These are phyloP conservation scores for Sebastes elongatus DNA, from an alignment of 2,797 vertebrate genomes.

Conservation along the genomic window DNA sequence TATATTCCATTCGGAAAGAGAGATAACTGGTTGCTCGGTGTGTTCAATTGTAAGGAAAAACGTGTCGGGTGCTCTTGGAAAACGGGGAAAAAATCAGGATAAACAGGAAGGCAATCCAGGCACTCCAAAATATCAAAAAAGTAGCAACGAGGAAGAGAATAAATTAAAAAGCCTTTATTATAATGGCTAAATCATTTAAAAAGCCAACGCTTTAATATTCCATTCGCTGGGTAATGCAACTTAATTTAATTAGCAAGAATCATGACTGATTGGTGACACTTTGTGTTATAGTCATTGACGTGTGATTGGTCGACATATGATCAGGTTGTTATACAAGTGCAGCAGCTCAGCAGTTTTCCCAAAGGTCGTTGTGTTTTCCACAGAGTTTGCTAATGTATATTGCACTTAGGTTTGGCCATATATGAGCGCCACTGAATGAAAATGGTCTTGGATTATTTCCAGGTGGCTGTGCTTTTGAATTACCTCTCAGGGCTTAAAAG, in stretches of 20 bases:
- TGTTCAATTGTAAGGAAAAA: too few species aligned
- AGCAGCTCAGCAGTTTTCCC: constrained; percentile 46
- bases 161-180: too few species aligned
- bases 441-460: constrained; percentile 49
- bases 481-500: constrained; percentile 30
- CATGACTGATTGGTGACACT: neutral
- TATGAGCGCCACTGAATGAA: constrained; percentile 35
- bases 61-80: too few species aligned
- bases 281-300: neutral
- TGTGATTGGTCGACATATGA: constrained; percentile 16
- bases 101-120: too few species aligned
- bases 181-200: too few species aligned
- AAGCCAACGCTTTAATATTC: neutral
- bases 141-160: too few species aligned
- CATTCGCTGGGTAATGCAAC: neutral
- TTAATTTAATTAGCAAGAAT: neutral
- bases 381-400: constrained; percentile 43
- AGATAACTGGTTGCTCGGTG: too few species aligned
- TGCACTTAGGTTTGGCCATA: constrained; percentile 23
- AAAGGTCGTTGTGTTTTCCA: constrained; percentile 47
- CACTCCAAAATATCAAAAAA: too few species aligned
- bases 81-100: too few species aligned
- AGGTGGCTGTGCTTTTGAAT: constrained; percentile 47
- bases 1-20: neutral
- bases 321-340: constrained; percentile 4